A percentile compares a stretch with the other conserved stretches of the same genome.
These are phyloP conservation scores for Deroplatys truncata DNA, from an alignment of 2,888 invertebrate species.

Conservation along the genomic window DNA sequence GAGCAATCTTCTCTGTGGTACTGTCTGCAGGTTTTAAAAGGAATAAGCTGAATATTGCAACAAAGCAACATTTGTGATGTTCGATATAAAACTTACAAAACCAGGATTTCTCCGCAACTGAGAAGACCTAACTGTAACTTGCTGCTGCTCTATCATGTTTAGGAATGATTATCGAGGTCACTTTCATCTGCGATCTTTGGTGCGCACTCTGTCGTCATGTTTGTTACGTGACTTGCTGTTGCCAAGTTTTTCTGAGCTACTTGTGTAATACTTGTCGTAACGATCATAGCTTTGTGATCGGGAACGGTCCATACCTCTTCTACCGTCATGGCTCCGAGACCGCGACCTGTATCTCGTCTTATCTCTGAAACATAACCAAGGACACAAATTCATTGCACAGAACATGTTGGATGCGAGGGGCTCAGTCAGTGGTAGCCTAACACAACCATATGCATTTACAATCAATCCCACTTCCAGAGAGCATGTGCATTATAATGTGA, in stretches of 20 bases:
- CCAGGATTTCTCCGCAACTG: background rate
- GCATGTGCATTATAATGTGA: background rate
- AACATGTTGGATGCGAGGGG: background rate
- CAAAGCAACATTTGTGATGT: background rate
- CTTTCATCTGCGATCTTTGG: constrained; percentile 21
- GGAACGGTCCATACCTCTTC: background rate
- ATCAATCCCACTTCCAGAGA: too few relatives aligned
- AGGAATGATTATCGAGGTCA: background rate
- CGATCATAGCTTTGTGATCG: constrained; percentile 25
- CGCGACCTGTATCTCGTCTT: constrained; percentile 43
- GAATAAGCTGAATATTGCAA: too few relatives aligned
- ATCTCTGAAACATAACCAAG: constrained; percentile 40
- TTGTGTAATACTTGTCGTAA: constrained; percentile 24
- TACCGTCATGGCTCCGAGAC: constrained; percentile 44
- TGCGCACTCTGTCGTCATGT: constrained; percentile 14
- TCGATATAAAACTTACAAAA: background rate
- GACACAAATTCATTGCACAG: background rate
- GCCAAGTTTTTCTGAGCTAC: constrained; percentile 7
- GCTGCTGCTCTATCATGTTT: background rate
- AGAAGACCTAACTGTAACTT: too few relatives aligned
- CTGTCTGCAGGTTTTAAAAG: background rate
- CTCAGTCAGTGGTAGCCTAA: background rate
- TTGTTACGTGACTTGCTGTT: constrained; percentile 20
- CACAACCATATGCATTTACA: too few relatives aligned
- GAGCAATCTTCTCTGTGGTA: background rate